Base-by-base conservation (phyloP, 2,797 vertebrate genomes). In the Austrolebias charrua region DNA sequence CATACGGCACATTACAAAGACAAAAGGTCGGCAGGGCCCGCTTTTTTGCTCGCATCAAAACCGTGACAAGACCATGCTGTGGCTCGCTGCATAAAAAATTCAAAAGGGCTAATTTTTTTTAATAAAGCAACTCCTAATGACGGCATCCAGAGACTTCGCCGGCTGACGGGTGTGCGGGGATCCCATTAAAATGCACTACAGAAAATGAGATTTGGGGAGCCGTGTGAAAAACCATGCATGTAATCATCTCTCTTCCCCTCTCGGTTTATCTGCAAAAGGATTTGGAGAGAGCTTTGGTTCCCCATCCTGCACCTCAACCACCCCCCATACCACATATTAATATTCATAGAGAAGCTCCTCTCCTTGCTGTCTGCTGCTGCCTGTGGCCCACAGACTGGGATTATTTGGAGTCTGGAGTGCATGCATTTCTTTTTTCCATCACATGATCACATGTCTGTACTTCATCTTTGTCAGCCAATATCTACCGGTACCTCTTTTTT, bases 181-280 rank as follows among this genome's bases (percentile, higher is more conserved):
- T 83, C 86, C 88, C 87, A 90, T 93, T 92, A 91, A 91, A 91
- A 92, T 91, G 89, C 89, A 89, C 88, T 90, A 86, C 73, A 85
- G 86, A 90, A 92, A 92, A 93, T 91, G 83, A 90, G 91, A 91
- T 92, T 91, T 91, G 81, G 86, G 74, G 79, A 87, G 84, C 87
- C 86, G 77, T 88, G 88, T 90, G 90, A 90, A 92, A 90, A 91
- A 90, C 86, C 88, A 90, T 86, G 90, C 88, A 84, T 90, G 89
- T 93, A 92, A 93, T 92, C 90, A 91, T 88, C 86, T 84, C 86
- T 84, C 80, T 86, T 90, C 77, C 87, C 69, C 79, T 86, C 83
- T 80, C 85, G 79, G 84, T 90, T 89, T 91, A 91, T 91, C 88
- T 82, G 81, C 49, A 28, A 66, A 24, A 88, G 90, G 87, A 91